Evolutionary conservation across 2,797 vertebrate genomes (phyloP).

Genomic region (Sternotherus odoratus): DNA sequence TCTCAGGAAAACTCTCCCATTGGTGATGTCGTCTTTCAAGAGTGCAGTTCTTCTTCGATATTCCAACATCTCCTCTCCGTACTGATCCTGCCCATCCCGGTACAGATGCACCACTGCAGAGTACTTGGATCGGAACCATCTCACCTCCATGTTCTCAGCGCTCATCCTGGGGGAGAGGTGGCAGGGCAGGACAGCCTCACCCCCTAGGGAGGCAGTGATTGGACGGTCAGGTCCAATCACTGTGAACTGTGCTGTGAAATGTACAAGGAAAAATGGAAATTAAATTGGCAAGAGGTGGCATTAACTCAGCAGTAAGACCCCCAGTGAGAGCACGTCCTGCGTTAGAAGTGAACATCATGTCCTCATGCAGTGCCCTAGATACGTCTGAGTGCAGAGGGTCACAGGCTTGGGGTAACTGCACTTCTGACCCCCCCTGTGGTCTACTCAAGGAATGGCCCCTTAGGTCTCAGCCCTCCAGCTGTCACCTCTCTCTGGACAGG

Average conservation of each 20-base stretch:
- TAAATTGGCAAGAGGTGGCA: not conserved
- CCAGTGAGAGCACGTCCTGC: too few relatives aligned
- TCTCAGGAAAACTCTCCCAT: slow-evolving; percentile 59
- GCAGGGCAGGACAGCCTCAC: rapidly evolving
- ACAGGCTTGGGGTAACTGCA: too few relatives aligned
- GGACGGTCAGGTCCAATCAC: not conserved
- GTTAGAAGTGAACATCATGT: too few relatives aligned
- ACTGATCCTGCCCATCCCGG: slow-evolving; percentile 8
- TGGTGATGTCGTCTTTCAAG: slow-evolving; percentile 40
- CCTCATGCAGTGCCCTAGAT: too few relatives aligned
- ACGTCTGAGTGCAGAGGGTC: too few relatives aligned
- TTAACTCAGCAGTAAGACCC: not conserved
- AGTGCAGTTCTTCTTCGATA: slow-evolving; percentile 66
- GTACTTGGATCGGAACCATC: not conserved
- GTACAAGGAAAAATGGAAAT: not conserved
- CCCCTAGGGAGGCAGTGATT: rapidly evolving
- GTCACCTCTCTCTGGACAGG: too few relatives aligned
- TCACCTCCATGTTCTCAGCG: not conserved
- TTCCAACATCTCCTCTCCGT: slow-evolving; percentile 47
- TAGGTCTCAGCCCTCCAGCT: too few relatives aligned
- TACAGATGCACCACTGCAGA: not conserved
- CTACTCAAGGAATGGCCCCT: too few relatives aligned
- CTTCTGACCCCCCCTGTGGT: too few relatives aligned
- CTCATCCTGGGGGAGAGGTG: not conserved
- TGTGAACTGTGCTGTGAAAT: slow-evolving; percentile 60